A percentile compares a stretch with the other conserved stretches of the same genome.
Conservation (phyloP, 2,113 vertebrate genomes). For the Mirounga angustirostris region DNA sequence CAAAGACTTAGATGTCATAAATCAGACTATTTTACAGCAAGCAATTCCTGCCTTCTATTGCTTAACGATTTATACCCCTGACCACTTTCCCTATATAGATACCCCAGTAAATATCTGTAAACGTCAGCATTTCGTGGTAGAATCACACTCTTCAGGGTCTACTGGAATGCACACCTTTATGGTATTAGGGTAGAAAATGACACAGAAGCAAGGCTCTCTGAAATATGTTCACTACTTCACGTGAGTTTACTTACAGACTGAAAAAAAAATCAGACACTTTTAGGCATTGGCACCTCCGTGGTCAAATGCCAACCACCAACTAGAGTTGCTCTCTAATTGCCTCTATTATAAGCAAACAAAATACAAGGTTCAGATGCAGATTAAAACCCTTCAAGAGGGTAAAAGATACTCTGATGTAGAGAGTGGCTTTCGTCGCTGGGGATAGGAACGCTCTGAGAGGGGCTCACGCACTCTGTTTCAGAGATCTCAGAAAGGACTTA, state of each 20-base stretch:
- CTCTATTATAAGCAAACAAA: background rate
- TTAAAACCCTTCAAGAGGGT: background rate
- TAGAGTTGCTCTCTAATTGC: background rate
- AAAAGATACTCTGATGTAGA: background rate
- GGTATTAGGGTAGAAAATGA: background rate
- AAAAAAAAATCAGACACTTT: background rate
- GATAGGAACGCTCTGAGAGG: background rate
- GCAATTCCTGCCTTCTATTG: background rate
- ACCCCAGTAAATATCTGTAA: background rate
- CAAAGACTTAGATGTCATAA: background rate
- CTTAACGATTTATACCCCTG: background rate
- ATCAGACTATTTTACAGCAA: conserved; percentile 40
- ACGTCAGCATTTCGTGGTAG: background rate
- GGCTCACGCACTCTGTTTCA: background rate
- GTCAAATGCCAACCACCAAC: background rate
- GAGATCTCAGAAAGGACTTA: background rate
- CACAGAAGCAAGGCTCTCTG: background rate
- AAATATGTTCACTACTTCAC: background rate
- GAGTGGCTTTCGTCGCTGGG: background rate
- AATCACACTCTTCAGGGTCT: background rate
- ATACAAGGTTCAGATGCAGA: background rate
- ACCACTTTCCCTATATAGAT: background rate
- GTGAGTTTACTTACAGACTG: background rate
- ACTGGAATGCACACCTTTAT: background rate
- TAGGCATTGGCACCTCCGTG: background rate